Evolutionary conservation across 2,888 invertebrate genomes (phyloP).

Genomic region (Zelleria hepariella): DNA sequence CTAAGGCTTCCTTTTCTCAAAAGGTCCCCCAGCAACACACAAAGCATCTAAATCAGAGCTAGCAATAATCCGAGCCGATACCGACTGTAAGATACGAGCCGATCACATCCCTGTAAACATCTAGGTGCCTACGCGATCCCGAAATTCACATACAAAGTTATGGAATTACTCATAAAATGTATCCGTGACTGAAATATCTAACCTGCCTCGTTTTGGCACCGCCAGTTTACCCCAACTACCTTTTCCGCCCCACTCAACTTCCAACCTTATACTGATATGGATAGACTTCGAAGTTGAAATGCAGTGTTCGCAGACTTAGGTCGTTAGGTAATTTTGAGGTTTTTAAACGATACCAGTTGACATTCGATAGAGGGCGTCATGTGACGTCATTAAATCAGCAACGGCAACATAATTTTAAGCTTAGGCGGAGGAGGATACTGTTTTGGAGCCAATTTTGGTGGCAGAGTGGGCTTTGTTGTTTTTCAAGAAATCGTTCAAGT

Average conservation of each 20-base stretch:
- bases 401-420: conserved; percentile 61
- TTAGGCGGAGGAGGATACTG: conserved; percentile 10
- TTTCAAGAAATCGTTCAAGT: too few relatives aligned
- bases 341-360: conserved; percentile 56
- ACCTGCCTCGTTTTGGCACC: conserved; percentile 37
- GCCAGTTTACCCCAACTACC: conserved; percentile 17
- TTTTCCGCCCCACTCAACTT: rapidly evolving
- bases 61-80: not conserved
- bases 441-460: not conserved
- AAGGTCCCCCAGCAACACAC: not conserved
- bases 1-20: too few relatives aligned
- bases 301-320: conserved; percentile 15
- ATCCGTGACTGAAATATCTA: conserved; percentile 71
- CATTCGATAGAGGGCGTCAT: conserved; percentile 67
- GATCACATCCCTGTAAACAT: conserved; percentile 42
- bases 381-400: conserved; percentile 71
- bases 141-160: conserved; percentile 71
- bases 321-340: conserved; percentile 12
- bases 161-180: conserved; percentile 73
- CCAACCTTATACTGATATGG: conserved; percentile 10
- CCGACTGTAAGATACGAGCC: conserved; percentile 33
- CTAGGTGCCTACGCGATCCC: conserved; percentile 56
- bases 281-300: conserved; percentile 8
- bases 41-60: not conserved
- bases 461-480: not conserved